Conservation (phyloP, 2,113 vertebrate species). For the Theristicus caerulescens region DNA sequence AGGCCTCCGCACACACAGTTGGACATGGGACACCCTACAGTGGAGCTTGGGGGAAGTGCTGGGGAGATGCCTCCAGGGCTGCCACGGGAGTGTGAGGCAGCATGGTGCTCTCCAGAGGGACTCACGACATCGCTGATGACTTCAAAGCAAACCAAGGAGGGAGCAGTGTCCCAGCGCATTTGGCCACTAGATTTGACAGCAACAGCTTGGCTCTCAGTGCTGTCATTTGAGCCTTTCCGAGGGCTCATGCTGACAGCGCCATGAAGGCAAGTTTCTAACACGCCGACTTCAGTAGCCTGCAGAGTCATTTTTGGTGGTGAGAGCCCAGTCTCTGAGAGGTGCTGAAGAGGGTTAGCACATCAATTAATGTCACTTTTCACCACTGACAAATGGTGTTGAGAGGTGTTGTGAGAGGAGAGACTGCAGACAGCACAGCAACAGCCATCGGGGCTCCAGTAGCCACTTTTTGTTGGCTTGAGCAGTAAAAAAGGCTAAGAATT, state of each 20-base stretch:
- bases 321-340: not conserved
- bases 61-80: not conserved
- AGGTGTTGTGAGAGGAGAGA: not conserved
- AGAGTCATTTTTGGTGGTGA: not conserved
- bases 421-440: not conserved
- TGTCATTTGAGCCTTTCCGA: not conserved
- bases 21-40: fast-evolving
- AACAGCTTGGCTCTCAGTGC: not conserved
- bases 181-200: not conserved
- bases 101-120: not conserved
- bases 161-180: not conserved
- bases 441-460: not conserved
- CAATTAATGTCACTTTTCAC: not conserved
- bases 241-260: not conserved
- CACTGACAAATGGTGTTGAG: not conserved
- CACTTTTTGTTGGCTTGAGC: not conserved
- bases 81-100: not conserved
- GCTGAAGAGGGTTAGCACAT: not conserved
- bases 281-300: not conserved
- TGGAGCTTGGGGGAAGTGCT: not conserved
- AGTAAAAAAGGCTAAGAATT: not conserved
- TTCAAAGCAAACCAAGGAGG: not conserved
- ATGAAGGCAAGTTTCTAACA: not conserved
- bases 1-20: fast-evolving
- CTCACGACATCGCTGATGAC: not conserved